Evolutionary conservation across 1,140 invertebrate genomes (phyloP).

Genomic region (Drosophila sp.): DNA sequence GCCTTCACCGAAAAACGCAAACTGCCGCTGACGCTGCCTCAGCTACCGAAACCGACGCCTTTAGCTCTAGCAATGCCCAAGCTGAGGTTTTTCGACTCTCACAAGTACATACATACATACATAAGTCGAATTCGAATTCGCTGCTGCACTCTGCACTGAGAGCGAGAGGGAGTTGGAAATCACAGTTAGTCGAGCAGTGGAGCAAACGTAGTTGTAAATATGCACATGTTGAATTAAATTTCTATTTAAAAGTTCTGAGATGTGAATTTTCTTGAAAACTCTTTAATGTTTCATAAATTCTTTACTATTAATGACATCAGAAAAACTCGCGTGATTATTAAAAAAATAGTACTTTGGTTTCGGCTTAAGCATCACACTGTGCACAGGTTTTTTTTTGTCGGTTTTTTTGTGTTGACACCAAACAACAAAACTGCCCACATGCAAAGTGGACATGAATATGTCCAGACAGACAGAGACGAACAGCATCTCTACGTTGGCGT

Average conservation of each 20-base stretch:
- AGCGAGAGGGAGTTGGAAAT: neutral
- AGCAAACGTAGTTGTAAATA: neutral
- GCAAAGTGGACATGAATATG: slow-evolving; percentile 58
- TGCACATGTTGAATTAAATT: neutral
- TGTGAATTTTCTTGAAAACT: neutral
- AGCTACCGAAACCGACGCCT: slow-evolving; percentile 16
- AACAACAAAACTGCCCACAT: slow-evolving; percentile 66
- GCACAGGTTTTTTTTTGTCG: slow-evolving; percentile 22
- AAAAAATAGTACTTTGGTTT: slow-evolving; percentile 4
- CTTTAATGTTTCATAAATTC: no score
- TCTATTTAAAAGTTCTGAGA: neutral
- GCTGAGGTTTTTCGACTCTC: slow-evolving; percentile 15
- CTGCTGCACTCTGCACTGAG: slow-evolving; percentile 6
- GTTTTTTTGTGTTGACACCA: slow-evolving; percentile 62
- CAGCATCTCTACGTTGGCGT: slow-evolving; percentile 64
- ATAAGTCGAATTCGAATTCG: slow-evolving; percentile 12
- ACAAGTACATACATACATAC: slow-evolving; percentile 6
- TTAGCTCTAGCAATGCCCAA: neutral
- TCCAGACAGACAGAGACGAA: slow-evolving; percentile 35
- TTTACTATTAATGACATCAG: no score
- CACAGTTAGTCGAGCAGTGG: slow-evolving; percentile 8
- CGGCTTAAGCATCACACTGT: slow-evolving; percentile 52
- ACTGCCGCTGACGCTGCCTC: slow-evolving; percentile 15
- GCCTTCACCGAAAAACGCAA: slow-evolving; percentile 68
- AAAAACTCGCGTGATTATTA: slow-evolving; percentile 10